Evolutionary conservation across 1,140 invertebrate genomes (phyloP).

Genomic region (Eumeta japonica): DNA sequence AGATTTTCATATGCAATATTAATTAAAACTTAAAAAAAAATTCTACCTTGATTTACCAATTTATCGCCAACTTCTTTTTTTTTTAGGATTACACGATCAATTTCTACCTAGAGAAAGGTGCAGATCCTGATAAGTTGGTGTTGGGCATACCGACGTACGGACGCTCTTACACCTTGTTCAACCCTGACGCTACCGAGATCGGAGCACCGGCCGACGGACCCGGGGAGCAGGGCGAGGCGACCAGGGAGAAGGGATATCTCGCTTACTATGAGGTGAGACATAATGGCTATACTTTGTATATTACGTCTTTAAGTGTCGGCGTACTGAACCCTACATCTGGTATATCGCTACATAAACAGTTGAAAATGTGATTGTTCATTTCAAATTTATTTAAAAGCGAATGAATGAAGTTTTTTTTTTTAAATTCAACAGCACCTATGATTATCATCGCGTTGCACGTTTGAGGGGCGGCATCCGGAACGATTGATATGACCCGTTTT

Average conservation of each 20-base stretch:
- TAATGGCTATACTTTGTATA: too few species aligned
- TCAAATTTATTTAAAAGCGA: not conserved
- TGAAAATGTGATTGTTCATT: too few species aligned
- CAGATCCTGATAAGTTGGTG: slow-evolving; percentile 80
- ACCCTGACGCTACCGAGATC: slow-evolving; percentile 64
- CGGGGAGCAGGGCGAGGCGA: slow-evolving; percentile 85
- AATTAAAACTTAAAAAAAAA: not conserved
- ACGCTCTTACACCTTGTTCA: slow-evolving; percentile 83
- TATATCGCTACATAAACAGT: too few species aligned
- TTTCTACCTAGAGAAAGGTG: slow-evolving; percentile 81
- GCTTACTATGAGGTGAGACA: slow-evolving; percentile 84
- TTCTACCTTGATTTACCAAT: not conserved
- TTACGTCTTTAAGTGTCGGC: too few species aligned
- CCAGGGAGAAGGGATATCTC: slow-evolving; percentile 87
- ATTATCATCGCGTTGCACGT: too few species aligned
- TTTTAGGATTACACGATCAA: slow-evolving; percentile 86
- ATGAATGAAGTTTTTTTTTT: not conserved
- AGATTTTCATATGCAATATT: not conserved
- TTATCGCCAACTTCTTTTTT: slow-evolving; percentile 2
- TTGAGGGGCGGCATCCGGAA: too few species aligned
- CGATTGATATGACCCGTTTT: too few species aligned
- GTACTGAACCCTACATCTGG: not conserved
- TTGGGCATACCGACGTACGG: slow-evolving; percentile 95
- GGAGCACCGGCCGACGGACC: slow-evolving; percentile 86
- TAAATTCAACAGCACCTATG: not conserved